Evolutionary conservation across 1,140 invertebrate genomes (phyloP), one percentile per base, ranked within the genome.

Genomic region (Metopolophium dirhodum): DNA sequence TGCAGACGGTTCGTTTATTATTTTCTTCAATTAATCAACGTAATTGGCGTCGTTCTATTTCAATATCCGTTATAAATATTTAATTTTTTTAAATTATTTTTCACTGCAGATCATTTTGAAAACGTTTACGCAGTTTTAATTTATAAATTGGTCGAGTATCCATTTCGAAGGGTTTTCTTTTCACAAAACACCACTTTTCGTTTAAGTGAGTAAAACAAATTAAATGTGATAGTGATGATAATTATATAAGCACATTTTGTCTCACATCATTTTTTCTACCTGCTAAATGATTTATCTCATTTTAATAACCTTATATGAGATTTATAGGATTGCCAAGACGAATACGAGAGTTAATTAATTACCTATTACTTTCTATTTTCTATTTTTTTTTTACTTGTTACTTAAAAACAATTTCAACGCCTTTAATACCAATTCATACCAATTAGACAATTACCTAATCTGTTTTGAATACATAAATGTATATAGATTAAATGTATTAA

Each of bases 21-120:
- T 88, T 88, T 88, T 88, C 86, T 49, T 88, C 30, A 88, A 57
- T 89, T 89, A 57, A 57, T 57, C 51, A 89, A 89, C 88, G n/a
- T 89, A 89, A 89, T 89, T 89, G n/a, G 9, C 22, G 22, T 89
- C 22, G 49, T 57, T 57, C 35, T 6, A 54, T 89, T 89, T 41
- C 49, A 57, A 57, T 57, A 37, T 89, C 35, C 20, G 23, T 57
- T 89, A 30, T 57, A 41, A 8, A 37, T 89, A n/a, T 47, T 83
- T 41, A 41, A 45, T 85, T 45, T 85, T 85, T 45, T 77, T 14
- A n/a, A 41, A 85, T 85, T 85, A 85, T 87, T 87, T 49, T 87
- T 87, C 47, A 49, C 14, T 35, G 47, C 6, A 20, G 47, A 88
- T 88, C 14, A 20, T 57, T 89, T 57, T 57, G 9, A 41, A 89